These are phyloP conservation scores for human (Homo sapiens) DNA, from an alignment of 2,113 vertebrate species.

Conservation along the genomic window GRCh38 chr2:143849001-143849500, in stretches of 20 bases:
- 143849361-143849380: background rate
- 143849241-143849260: background rate
- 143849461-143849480: slow-evolving; percentile 42
- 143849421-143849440: background rate
- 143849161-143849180: background rate
- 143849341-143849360: background rate
- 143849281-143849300: background rate
- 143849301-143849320: background rate
- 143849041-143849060: background rate
- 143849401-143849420: background rate
- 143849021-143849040: background rate
- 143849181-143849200: background rate
- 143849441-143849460: slow-evolving; percentile 59
- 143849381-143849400: background rate
- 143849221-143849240: background rate
- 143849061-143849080: background rate
- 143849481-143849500: slow-evolving; percentile 42
- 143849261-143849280: slow-evolving; percentile 11
- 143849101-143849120: background rate
- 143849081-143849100: background rate
- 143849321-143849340: background rate
- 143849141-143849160: background rate
- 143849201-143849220: background rate
- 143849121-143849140: background rate
- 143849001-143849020: background rate